Percentiles rank a stretch among this genome's conserved stretches.
Conservation (phyloP, 2,797 vertebrate species). For the Rhinoraja longicauda region DNA sequence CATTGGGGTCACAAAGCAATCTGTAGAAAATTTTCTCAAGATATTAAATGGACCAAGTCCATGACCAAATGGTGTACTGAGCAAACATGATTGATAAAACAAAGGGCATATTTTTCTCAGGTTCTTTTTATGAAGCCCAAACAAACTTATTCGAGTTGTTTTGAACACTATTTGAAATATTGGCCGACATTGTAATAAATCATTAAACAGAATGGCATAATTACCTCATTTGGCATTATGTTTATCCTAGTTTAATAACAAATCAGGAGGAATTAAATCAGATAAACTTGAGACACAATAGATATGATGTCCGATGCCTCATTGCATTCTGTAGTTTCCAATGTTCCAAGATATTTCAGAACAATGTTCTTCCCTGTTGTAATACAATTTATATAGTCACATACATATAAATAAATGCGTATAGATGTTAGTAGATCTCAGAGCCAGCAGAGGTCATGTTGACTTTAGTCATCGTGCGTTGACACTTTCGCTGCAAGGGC, state of each 20-base stretch:
- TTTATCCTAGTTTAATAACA: not conserved
- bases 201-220: not conserved
- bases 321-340: not conserved
- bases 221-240: not conserved
- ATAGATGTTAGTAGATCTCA: no score
- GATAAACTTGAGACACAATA: not conserved
- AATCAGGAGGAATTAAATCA: not conserved
- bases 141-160: not conserved
- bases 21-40: not conserved
- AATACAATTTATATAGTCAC: no score
- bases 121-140: not conserved
- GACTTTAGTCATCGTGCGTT: no score
- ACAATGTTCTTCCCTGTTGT: not conserved
- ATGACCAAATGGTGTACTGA: not conserved
- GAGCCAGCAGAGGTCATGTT: no score
- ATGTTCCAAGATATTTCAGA: not conserved
- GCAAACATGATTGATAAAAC: not conserved
- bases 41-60: not conserved
- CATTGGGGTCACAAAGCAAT: not conserved
- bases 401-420: no score
- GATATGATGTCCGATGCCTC: not conserved
- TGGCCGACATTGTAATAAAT: not conserved
- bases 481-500: no score
- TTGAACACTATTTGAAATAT: not conserved
- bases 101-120: not conserved